A percentile compares a stretch with the other conserved stretches of the same genome.
Evolutionary conservation across 2,797 vertebrate genomes (phyloP).

Genomic region (Lacerta agilis): DNA sequence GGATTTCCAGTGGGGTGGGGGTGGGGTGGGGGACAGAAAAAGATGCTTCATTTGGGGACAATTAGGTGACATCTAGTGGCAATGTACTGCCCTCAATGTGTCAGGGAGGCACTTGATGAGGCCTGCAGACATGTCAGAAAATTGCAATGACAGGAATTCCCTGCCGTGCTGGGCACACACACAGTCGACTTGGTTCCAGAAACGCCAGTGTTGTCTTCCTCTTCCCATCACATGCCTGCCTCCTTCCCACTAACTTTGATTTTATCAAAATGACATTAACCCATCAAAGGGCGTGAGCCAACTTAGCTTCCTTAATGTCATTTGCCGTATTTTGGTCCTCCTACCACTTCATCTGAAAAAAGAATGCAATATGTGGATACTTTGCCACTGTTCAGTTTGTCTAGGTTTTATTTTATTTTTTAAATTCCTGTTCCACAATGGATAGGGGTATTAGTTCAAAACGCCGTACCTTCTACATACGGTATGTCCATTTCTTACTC

Average conservation of each 20-base stretch:
- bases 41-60: slow-evolving; percentile 9
- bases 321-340: not conserved
- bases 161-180: not conserved
- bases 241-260: not conserved
- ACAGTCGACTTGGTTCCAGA: not conserved
- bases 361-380: not conserved
- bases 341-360: not conserved
- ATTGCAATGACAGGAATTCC: slow-evolving; percentile 1
- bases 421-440: not conserved
- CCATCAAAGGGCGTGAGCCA: not conserved
- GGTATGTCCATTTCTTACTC: not conserved
- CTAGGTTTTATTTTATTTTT: not conserved
- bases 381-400: no score
- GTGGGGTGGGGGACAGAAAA: not conserved
- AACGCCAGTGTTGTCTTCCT: fast-evolving
- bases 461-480: not conserved
- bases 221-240: fast-evolving
- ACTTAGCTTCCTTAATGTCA: not conserved
- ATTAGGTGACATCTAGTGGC: slow-evolving; percentile 19
- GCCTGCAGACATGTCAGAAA: not conserved
- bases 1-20: not conserved
- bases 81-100: not conserved
- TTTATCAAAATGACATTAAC: not conserved
- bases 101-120: not conserved
- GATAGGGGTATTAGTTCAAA: not conserved